Base-by-base conservation (phyloP, 2,113 vertebrate species). In the Apistogramma diplotaenia region DNA sequence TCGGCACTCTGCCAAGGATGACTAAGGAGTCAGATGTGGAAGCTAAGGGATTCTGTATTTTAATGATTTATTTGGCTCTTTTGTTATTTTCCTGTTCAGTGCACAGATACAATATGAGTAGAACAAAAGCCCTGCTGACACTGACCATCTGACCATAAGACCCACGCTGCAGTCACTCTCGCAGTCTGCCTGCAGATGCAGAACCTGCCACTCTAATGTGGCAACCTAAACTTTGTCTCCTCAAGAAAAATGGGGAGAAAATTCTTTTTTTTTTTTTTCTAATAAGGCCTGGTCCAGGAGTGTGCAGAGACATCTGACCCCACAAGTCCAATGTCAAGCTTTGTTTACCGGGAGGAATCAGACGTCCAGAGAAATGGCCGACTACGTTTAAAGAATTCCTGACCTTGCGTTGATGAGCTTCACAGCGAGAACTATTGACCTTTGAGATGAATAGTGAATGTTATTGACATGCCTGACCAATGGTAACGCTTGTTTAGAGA, bases 101-200 rank as follows among this genome's bases (percentile, higher is more conserved):
- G 93, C 93, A 94, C 94, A 93, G 70, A 89, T 88, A 94, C 93
- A 95, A 95, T 93, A 90, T 37, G 62, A 87, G 84, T 67, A 13
- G 35, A 90, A 94, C 94, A 94, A 95, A 93, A 85, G 89, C 79
- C 82, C 78, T 79, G 90, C 89, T 94, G 92, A 91, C 89, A 90
- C 86, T 93, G 92, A 91, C 92, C 91, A 90, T 90, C 92, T 92
- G 91, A 93, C 94, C 93, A 53, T 81, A 92, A 78, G 82, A 87
- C 87, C 88, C 87, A 92, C 80, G 86, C 90, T 74, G 78, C 82
- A 76, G 85, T 86, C 87, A 89, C 79, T 73, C 82, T 23, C 74
- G 29, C 78, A 81, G 85, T 85, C 86, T 87, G 87, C 57, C 78
- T 51, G 8, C 85, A 87, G 82, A 88, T 78, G 74, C 58, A 56